Evolutionary conservation across 2,888 invertebrate genomes (phyloP).

Genomic region (Tenthredo livida): DNA sequence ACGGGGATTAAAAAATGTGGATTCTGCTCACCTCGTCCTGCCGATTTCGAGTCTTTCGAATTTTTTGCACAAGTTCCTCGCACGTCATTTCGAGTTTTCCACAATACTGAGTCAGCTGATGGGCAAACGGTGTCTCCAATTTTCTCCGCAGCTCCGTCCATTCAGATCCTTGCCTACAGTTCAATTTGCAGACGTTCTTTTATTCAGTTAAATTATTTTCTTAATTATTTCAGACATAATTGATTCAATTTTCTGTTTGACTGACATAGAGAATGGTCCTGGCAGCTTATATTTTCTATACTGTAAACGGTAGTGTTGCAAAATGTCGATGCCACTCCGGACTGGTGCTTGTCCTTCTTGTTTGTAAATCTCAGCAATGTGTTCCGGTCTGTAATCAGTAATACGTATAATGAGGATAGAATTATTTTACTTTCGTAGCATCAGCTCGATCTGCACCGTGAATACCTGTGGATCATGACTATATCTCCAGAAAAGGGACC

Average conservation of each 20-base stretch:
- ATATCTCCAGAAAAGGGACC: slow-evolving; percentile 84
- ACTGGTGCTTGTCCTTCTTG: slow-evolving; percentile 83
- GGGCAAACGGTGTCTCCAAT: slow-evolving; percentile 79
- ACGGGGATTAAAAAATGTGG: neutral
- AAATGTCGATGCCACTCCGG: slow-evolving; percentile 83
- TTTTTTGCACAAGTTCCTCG: slow-evolving; percentile 78
- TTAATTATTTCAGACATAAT: neutral
- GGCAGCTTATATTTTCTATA: slow-evolving; percentile 80
- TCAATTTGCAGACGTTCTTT: slow-evolving; percentile 35
- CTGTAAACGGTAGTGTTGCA: slow-evolving; percentile 83
- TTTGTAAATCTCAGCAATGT: slow-evolving; percentile 82
- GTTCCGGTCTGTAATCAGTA: slow-evolving; percentile 80
- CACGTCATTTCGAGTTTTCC: slow-evolving; percentile 75
- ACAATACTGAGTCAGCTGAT: slow-evolving; percentile 72
- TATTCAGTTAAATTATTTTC: slow-evolving; percentile 22
- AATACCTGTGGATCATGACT: slow-evolving; percentile 79
- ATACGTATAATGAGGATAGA: neutral
- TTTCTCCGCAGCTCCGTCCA: slow-evolving; percentile 81
- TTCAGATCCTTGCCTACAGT: slow-evolving; percentile 80
- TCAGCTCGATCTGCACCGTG: neutral
- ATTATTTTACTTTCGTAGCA: neutral
- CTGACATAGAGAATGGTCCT: slow-evolving; percentile 82
- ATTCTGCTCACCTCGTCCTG: slow-evolving; percentile 81
- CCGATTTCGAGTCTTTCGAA: slow-evolving; percentile 81
- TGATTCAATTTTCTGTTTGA: neutral